phyloP scores from a whole-genome alignment of 92 coral and sea anemone genomes.

The Epizoanthus ramosus region DNA sequence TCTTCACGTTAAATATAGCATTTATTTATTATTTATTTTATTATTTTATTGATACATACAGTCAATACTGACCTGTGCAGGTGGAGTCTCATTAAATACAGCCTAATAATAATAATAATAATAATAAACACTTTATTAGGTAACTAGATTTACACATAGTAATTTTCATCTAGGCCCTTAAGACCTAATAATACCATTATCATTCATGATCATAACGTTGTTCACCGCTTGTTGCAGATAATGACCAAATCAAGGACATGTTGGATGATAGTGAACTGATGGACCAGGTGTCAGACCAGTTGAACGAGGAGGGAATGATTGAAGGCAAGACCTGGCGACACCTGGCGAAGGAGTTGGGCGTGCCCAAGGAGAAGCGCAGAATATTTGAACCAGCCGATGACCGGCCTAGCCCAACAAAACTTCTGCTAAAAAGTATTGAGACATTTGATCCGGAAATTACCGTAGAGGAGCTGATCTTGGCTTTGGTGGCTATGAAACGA shows the following conservation, averaged over 20 bases:
- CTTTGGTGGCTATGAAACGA: slow-evolving; percentile 91
- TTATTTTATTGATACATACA: background rate
- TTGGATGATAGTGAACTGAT: slow-evolving; percentile 77
- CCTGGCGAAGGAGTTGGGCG: slow-evolving; percentile 70
- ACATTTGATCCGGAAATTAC: slow-evolving; percentile 82
- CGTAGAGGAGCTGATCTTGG: slow-evolving; percentile 83
- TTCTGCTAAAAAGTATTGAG: slow-evolving; percentile 71
- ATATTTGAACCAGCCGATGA: slow-evolving; percentile 71
- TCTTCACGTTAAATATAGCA: too few relatives aligned
- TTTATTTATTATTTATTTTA: too few relatives aligned
- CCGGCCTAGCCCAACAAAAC: slow-evolving; percentile 70
- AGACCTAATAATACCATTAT: background rate
- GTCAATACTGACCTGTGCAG: background rate
- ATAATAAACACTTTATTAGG: too few relatives aligned
- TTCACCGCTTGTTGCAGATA: slow-evolving; percentile 44
- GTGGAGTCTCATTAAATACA: too few relatives aligned
- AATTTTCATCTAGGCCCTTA: too few relatives aligned
- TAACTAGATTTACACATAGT: too few relatives aligned
- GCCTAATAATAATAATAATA: too few relatives aligned
- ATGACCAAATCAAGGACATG: slow-evolving; percentile 70
- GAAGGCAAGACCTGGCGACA: slow-evolving; percentile 71
- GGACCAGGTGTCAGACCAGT: slow-evolving; percentile 72
- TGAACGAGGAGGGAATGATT: slow-evolving; percentile 67
- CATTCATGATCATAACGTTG: background rate
- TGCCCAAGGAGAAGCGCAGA: slow-evolving; percentile 70